Conservation (phyloP, 2,888 invertebrate genomes). For the Agriopis leucophaearia region DNA sequence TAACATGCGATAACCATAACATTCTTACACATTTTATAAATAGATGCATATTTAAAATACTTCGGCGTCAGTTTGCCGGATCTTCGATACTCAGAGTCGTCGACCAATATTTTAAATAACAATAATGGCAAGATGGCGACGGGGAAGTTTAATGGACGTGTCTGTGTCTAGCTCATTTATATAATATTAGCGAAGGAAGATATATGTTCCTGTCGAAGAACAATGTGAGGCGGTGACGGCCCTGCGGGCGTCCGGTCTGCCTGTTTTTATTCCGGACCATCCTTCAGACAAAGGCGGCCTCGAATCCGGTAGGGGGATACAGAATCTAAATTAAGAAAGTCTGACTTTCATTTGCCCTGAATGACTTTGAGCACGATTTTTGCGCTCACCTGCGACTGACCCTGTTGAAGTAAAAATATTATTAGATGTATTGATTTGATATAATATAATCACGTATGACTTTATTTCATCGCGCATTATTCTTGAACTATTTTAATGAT, state of each 20-base stretch:
- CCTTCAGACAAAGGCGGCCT: conserved; percentile 43
- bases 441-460: conserved; percentile 37
- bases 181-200: conserved; percentile 28
- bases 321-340: conserved; percentile 47
- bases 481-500: conserved; percentile 54
- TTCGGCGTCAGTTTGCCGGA: background rate
- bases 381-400: conserved; percentile 10
- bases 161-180: conserved; percentile 15
- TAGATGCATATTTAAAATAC: background rate
- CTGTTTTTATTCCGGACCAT: conserved; percentile 44
- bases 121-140: conserved; percentile 1
- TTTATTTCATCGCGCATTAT: conserved; percentile 44
- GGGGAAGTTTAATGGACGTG: conserved; percentile 10
- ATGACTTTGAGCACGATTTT: conserved; percentile 34
- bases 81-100: background rate
- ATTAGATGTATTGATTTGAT: conserved; percentile 15
- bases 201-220: conserved; percentile 27
- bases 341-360: conserved; percentile 44
- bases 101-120: conserved; percentile 1
- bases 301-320: conserved; percentile 34
- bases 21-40: background rate
- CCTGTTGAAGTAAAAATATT: conserved; percentile 13
- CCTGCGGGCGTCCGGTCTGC: conserved; percentile 36
- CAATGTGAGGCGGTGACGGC: conserved; percentile 36
- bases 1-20: background rate